These are phyloP conservation scores for Cyrtorhinus lividipennis DNA, from an alignment of 1,140 invertebrate species.

Conservation along the genomic window DNA sequence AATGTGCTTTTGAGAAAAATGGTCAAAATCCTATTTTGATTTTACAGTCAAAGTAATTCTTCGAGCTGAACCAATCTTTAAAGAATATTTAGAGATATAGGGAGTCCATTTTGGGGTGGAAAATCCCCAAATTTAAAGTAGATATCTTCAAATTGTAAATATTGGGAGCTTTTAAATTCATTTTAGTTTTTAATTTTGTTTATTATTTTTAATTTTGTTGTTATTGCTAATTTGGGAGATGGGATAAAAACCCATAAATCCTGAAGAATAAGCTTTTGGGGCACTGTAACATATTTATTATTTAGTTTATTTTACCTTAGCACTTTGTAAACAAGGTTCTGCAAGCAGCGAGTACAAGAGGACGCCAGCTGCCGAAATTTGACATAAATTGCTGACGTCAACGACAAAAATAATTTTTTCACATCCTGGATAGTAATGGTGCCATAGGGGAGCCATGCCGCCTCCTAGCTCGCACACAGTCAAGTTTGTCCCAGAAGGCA, in stretches of 20 bases:
- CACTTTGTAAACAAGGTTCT: slow-evolving; percentile 44
- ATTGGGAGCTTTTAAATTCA: no score
- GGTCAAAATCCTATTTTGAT: slow-evolving; percentile 13
- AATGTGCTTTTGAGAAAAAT: slow-evolving; percentile 5
- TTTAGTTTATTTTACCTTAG: slow-evolving; percentile 46
- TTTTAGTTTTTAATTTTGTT: no score
- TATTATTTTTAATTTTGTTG: no score
- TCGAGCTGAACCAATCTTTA: no score
- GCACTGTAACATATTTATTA: no score
- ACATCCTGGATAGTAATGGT: slow-evolving; percentile 1
- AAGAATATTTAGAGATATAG: no score
- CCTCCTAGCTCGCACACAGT: slow-evolving; percentile 54
- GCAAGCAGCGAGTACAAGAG: slow-evolving; percentile 56
- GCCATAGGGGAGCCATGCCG: slow-evolving; percentile 61
- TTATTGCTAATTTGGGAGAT: no score
- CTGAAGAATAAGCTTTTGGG: no score
- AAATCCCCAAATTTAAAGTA: no score
- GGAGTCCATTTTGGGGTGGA: not conserved
- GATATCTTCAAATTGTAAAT: no score
- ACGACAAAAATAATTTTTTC: slow-evolving; percentile 55
- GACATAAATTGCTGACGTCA: slow-evolving; percentile 61
- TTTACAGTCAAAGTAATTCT: slow-evolving; percentile 19
- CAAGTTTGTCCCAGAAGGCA: slow-evolving; percentile 18
- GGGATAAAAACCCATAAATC: no score
- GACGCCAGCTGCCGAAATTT: slow-evolving; percentile 63